phyloP scores from a whole-genome alignment of 2,113 vertebrate species.

The Lipotes vexillifer region DNA sequence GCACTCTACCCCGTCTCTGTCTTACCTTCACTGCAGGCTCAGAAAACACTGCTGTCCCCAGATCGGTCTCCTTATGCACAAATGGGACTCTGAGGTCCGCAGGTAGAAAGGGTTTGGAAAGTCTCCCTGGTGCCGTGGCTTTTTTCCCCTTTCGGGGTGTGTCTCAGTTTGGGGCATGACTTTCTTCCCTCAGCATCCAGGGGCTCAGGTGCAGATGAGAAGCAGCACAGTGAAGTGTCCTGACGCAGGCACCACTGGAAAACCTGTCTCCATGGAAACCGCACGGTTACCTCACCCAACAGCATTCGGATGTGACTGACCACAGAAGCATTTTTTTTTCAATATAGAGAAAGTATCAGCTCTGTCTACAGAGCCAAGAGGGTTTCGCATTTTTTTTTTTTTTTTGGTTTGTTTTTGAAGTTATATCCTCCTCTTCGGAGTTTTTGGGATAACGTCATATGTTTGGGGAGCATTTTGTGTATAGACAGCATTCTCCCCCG shows the following conservation, averaged over 20 bases:
- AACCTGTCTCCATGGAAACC: constrained; percentile 45
- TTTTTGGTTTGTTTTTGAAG: neutral
- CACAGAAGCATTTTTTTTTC: neutral
- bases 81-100: neutral
- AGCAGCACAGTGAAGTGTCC: neutral
- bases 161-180: neutral
- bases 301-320: constrained; percentile 55
- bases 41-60: neutral
- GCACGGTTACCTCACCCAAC: constrained; percentile 51
- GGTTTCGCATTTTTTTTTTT: neutral
- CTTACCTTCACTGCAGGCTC: neutral
- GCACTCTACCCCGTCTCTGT: neutral
- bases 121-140: neutral
- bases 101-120: neutral
- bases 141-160: neutral
- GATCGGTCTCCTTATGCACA: neutral
- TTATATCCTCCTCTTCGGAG: neutral
- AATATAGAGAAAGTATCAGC: constrained; percentile 2
- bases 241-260: constrained; percentile 40
- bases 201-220: neutral
- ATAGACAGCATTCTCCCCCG: neutral
- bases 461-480: constrained; percentile 9
- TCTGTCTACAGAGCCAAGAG: neutral
- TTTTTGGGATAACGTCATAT: neutral
- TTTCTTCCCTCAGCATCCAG: neutral